phyloP scores from a whole-genome alignment of 2,888 invertebrate species.

The Noctua janthina region DNA sequence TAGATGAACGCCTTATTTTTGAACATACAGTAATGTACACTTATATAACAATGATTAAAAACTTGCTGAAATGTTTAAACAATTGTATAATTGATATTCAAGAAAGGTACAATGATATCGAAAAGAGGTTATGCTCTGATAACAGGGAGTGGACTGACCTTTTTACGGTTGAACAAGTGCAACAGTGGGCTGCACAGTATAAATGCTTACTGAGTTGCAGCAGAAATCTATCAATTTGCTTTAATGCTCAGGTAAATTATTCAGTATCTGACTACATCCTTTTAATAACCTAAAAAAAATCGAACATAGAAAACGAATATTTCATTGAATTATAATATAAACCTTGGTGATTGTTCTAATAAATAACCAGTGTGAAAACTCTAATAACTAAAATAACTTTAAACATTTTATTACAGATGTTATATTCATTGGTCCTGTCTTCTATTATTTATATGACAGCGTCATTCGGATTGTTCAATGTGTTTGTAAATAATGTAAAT shows the following conservation, averaged over 20 bases:
- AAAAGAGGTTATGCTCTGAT: not conserved
- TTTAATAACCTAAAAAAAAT: too few relatives aligned
- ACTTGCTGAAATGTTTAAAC: conserved; percentile 23
- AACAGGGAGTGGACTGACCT: not conserved
- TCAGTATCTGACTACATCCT: not conserved
- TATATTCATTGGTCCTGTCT: conserved; percentile 20
- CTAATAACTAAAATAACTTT: not conserved
- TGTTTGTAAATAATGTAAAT: conserved; percentile 24
- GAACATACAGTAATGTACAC: conserved; percentile 23
- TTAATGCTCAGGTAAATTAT: conserved; percentile 29
- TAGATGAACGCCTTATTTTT: conserved; percentile 21
- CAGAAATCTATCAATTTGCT: conserved; percentile 16
- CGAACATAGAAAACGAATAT: not conserved
- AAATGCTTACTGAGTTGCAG: conserved; percentile 26
- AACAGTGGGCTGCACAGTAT: conserved; percentile 16
- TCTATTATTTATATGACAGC: not conserved
- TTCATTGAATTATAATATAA: not conserved
- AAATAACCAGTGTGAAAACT: not conserved
- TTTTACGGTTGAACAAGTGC: not conserved
- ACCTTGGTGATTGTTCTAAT: not conserved
- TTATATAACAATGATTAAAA: conserved; percentile 18
- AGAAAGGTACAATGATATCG: not conserved
- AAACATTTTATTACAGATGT: conserved; percentile 31
- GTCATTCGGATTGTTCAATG: not conserved
- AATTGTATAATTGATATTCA: conserved; percentile 1